Conservation (phyloP, 64 coral and sea anemone species). For the Platygyra sinensis region DNA sequence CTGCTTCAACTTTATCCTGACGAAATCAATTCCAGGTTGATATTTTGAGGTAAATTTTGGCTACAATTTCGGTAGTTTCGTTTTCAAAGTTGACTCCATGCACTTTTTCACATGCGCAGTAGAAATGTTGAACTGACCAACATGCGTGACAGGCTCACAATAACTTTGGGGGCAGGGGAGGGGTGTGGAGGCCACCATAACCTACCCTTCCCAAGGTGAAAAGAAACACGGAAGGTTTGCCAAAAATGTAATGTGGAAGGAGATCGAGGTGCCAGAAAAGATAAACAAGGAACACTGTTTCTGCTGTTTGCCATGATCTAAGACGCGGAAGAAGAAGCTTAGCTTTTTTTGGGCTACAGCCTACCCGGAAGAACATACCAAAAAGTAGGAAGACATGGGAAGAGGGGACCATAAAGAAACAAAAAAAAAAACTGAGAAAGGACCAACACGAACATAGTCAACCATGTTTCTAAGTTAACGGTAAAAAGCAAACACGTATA, state of each 20-base stretch:
- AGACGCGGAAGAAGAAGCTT: too few relatives aligned
- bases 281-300: not conserved
- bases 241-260: not conserved
- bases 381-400: too few relatives aligned
- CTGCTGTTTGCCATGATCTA: too few relatives aligned
- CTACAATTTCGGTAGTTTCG: not conserved
- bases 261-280: not conserved
- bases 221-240: not conserved
- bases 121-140: not conserved
- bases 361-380: too few relatives aligned
- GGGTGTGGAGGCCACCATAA: too few relatives aligned
- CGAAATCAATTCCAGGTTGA: not conserved
- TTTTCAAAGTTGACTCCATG: not conserved
- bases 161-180: not conserved
- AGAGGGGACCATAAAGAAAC: too few relatives aligned
- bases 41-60: constrained; percentile 7
- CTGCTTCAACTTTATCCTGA: not conserved
- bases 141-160: constrained; percentile 1
- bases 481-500: too few relatives aligned
- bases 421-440: too few relatives aligned
- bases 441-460: too few relatives aligned
- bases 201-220: not conserved
- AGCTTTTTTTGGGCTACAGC: too few relatives aligned
- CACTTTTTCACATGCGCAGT: not conserved
- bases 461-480: too few relatives aligned